These are phyloP conservation scores for Lethocerus indicus DNA, from an alignment of 1,140 invertebrate genomes.

Conservation along the genomic window DNA sequence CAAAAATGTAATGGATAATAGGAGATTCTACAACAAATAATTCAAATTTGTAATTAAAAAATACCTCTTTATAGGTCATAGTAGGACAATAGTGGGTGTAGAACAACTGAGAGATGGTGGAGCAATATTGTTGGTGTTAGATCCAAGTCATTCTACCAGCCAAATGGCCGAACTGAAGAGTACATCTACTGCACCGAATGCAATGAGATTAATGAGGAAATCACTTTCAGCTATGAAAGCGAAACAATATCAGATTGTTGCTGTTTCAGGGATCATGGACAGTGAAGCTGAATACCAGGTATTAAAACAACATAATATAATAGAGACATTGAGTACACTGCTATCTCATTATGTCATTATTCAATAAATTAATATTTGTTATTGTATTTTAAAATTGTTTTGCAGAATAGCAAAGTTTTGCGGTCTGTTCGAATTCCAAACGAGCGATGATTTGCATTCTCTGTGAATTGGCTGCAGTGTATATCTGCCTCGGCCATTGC, in stretches of 20 bases:
- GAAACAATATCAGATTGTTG: slow-evolving; percentile 72
- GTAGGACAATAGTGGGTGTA: slow-evolving; percentile 73
- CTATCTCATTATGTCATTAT: not conserved
- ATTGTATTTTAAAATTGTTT: not conserved
- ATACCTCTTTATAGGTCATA: slow-evolving; percentile 47
- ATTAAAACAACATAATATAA: slow-evolving; percentile 10
- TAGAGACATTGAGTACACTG: not conserved
- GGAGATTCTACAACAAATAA: too few species aligned
- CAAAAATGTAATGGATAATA: too few species aligned
- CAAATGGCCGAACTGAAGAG: slow-evolving; percentile 52
- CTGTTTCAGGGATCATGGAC: slow-evolving; percentile 53
- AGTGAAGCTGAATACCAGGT: slow-evolving; percentile 59
- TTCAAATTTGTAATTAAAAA: too few species aligned
- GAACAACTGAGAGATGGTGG: slow-evolving; percentile 51
- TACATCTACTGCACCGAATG: slow-evolving; percentile 33
- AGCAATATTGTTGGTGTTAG: slow-evolving; percentile 59
- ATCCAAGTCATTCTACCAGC: slow-evolving; percentile 64
- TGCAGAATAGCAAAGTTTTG: slow-evolving; percentile 49
- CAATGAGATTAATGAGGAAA: slow-evolving; percentile 54
- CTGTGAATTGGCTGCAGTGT: too few species aligned
- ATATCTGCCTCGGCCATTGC: too few species aligned
- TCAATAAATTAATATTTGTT: not conserved
- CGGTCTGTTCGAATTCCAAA: slow-evolving; percentile 46
- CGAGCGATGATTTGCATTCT: slow-evolving; percentile 44
- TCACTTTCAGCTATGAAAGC: slow-evolving; percentile 58